phyloP scores from a whole-genome alignment of 2,113 vertebrate genomes.

The Etia nguti region DNA sequence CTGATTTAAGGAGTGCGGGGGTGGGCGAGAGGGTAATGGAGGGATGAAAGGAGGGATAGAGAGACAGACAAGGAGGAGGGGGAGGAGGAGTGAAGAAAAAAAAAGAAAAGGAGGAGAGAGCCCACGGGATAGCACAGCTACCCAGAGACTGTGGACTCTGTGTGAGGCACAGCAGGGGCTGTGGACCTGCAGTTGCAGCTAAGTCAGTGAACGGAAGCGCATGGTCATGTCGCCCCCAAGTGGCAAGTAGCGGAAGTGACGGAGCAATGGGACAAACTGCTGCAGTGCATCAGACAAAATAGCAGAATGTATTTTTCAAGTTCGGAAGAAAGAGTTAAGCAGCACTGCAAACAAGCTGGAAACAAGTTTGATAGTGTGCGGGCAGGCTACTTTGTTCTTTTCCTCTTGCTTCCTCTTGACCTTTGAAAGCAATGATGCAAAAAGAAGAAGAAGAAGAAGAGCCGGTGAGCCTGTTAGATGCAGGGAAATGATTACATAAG shows the following conservation, averaged over 20 bases:
- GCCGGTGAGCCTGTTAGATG: background rate
- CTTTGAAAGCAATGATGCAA: slow-evolving; percentile 8
- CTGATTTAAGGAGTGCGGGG: slow-evolving; percentile 67
- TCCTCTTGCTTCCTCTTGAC: background rate
- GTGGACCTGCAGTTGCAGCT: slow-evolving; percentile 25
- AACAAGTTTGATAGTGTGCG: background rate
- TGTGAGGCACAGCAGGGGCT: slow-evolving; percentile 16
- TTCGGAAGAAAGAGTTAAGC: background rate
- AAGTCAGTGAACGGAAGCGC: background rate
- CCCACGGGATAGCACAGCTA: slow-evolving; percentile 18
- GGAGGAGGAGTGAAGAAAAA: background rate
- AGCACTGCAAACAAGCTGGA: background rate
- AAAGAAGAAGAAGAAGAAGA: background rate
- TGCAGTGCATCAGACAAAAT: slow-evolving; percentile 31
- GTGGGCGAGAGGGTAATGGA: slow-evolving; percentile 12
- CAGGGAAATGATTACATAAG: background rate
- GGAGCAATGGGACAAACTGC: slow-evolving; percentile 25
- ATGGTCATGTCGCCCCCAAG: slow-evolving; percentile 71
- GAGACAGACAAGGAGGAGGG: background rate
- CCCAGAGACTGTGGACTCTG: slow-evolving; percentile 15
- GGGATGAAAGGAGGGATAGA: slow-evolving; percentile 9
- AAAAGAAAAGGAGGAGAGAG: background rate
- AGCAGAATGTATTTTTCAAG: background rate
- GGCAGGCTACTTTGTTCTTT: background rate
- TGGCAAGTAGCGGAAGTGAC: slow-evolving; percentile 44